A percentile compares a stretch with the other conserved stretches of the same genome.
These are phyloP conservation scores for Saccostrea cuccullata DNA, from an alignment of 1,140 invertebrate species.

Conservation along the genomic window DNA sequence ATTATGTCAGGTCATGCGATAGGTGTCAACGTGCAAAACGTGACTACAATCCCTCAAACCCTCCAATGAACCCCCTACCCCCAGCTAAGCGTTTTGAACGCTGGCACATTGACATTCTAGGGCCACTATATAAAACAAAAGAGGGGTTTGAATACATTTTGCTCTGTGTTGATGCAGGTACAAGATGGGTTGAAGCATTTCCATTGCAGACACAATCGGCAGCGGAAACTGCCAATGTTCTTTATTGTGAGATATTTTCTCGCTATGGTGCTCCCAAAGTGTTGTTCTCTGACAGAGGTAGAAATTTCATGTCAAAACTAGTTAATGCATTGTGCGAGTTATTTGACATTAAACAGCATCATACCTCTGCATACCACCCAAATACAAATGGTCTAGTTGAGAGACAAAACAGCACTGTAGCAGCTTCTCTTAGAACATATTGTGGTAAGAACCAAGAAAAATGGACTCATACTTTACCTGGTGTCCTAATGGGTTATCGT, in stretches of 20 bases:
- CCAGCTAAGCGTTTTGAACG: slow-evolving; percentile 51
- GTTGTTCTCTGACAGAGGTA: slow-evolving; percentile 53
- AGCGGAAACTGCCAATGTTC: slow-evolving; percentile 47
- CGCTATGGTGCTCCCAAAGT: slow-evolving; percentile 49
- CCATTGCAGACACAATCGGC: slow-evolving; percentile 52
- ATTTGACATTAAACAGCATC: slow-evolving; percentile 50
- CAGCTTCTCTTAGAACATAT: slow-evolving; percentile 40
- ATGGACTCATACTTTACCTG: slow-evolving; percentile 46
- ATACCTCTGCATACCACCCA: slow-evolving; percentile 49
- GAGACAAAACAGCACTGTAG: slow-evolving; percentile 29
- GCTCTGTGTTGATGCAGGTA: too few relatives aligned
- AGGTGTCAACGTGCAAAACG: slow-evolving; percentile 46
- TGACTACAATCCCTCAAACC: slow-evolving; percentile 35
- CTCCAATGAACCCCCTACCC: slow-evolving; percentile 44
- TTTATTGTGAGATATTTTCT: slow-evolving; percentile 56
- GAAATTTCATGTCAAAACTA: slow-evolving; percentile 55
- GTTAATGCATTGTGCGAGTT: slow-evolving; percentile 58
- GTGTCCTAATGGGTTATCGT: slow-evolving; percentile 55
- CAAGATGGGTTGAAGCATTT: slow-evolving; percentile 58
- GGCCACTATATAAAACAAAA: slow-evolving; percentile 54
- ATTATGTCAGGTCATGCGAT: slow-evolving; percentile 50
- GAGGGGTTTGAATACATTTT: too few relatives aligned
- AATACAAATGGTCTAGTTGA: slow-evolving; percentile 48
- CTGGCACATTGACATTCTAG: slow-evolving; percentile 60
- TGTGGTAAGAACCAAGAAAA: slow-evolving; percentile 49